These are phyloP conservation scores for Hypocryptadius cinnamomeus DNA, from an alignment of 2,113 vertebrate genomes.

Conservation along the genomic window DNA sequence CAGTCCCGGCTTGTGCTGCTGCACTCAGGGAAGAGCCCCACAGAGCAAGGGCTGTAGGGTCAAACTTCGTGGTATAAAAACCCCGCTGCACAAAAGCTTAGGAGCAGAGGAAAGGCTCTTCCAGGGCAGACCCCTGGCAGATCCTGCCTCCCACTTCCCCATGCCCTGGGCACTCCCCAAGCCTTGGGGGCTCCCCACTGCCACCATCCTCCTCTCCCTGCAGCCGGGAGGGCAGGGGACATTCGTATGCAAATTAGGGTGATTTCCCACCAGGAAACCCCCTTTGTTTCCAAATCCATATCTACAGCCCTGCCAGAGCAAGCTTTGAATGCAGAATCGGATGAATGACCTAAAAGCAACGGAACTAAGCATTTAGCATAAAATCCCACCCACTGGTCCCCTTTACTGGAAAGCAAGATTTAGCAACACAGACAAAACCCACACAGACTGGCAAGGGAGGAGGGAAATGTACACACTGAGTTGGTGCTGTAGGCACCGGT, in stretches of 20 bases:
- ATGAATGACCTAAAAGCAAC: background rate
- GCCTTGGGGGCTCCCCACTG: background rate
- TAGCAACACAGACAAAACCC: background rate
- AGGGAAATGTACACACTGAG: background rate
- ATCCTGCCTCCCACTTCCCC: background rate
- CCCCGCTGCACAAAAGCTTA: background rate
- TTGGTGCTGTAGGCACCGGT: fast-evolving
- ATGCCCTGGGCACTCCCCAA: background rate
- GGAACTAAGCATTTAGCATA: background rate
- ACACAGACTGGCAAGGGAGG: background rate
- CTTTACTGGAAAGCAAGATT: background rate
- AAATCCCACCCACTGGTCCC: background rate
- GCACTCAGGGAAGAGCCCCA: background rate
- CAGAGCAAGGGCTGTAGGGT: background rate
- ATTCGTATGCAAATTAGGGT: constrained; percentile 26
- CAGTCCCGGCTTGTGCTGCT: background rate
- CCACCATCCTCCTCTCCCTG: background rate
- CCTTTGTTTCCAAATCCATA: constrained; percentile 26
- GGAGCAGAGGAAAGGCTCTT: background rate
- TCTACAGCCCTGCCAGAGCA: background rate
- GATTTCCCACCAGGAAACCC: constrained; percentile 6
- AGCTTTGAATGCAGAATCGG: background rate
- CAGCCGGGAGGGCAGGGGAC: background rate
- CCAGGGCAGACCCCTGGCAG: background rate
- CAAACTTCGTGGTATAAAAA: background rate